Evolutionary conservation across 2,888 invertebrate species (phyloP), one percentile per base, ranked within the genome.

Genomic region (Phasia obesa): DNA sequence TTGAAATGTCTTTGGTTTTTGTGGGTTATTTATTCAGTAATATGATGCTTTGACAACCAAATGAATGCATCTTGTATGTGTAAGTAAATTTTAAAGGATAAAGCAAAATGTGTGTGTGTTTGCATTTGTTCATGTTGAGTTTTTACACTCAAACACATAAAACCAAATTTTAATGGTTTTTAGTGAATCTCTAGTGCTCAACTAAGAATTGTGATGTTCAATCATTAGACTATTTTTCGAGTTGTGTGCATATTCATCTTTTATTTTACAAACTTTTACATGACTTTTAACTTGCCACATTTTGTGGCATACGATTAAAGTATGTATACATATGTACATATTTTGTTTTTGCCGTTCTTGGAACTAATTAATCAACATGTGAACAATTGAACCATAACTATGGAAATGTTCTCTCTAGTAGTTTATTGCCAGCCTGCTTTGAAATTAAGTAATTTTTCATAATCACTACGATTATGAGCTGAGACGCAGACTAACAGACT

Each of bases 31-130:
- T 86, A 88, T 87, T 86, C 84, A 86, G 88, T 87, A 85, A 88
- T 86, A 84, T 84, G 87, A 88, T 88, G 88, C 87, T 86, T 86
- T 88, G 87, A 86, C 88, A 87, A 49, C 25, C 35, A n/a, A 38
- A 1, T 35, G 67, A 49, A 31, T 60, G 51, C 3, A 65, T 62
- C 42, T 21, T 27, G 25, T 23, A 23, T 15, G 15, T 42, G n/a
- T 47, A 47, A 17, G 17, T 19, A 17, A 47, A 53, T 23, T 35
- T 13, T 4, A 55, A 74, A 74, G 74, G 55, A 74, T 74, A 74
- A 25, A 4, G 11, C 5, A 38, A 51, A n/a, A 0, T 17, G 9
- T 19, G 13, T 60, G 23, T 49, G 21, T 21, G 21, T 21, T 19
- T 9, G 13, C 19, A 11, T 6, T 2, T 5, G 21, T 23, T 11